These are phyloP conservation scores for Athene cunicularia DNA, from an alignment of 2,113 vertebrate species.

Conservation along the genomic window DNA sequence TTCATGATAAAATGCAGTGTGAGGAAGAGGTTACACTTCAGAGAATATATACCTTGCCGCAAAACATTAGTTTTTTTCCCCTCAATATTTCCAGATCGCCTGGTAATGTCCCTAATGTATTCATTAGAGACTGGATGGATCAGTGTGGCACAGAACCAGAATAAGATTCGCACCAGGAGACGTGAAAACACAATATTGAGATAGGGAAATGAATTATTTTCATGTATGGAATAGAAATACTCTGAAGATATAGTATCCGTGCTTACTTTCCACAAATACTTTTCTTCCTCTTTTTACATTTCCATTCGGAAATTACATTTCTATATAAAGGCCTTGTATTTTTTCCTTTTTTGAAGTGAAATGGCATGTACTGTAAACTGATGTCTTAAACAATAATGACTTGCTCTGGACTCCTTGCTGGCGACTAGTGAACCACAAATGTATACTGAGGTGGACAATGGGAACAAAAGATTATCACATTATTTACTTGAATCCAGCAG, in stretches of 20 bases:
- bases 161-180: neutral
- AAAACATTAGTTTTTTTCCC: neutral
- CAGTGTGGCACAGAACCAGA: neutral
- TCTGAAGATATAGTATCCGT: neutral
- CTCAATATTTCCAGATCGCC: neutral
- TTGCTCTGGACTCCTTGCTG: neutral
- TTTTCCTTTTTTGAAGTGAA: neutral
- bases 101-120: neutral
- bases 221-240: neutral
- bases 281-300: neutral
- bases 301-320: neutral
- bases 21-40: neutral
- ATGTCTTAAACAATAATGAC: neutral
- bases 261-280: neutral
- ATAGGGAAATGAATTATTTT: neutral
- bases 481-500: neutral
- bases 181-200: neutral
- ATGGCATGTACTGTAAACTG: neutral
- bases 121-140: neutral
- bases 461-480: neutral
- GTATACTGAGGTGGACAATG: neutral
- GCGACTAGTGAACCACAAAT: neutral
- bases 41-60: neutral
- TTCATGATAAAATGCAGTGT: neutral
- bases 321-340: neutral